Base-by-base conservation (phyloP, 1,140 invertebrate genomes). In the Drosophila lini region DNA sequence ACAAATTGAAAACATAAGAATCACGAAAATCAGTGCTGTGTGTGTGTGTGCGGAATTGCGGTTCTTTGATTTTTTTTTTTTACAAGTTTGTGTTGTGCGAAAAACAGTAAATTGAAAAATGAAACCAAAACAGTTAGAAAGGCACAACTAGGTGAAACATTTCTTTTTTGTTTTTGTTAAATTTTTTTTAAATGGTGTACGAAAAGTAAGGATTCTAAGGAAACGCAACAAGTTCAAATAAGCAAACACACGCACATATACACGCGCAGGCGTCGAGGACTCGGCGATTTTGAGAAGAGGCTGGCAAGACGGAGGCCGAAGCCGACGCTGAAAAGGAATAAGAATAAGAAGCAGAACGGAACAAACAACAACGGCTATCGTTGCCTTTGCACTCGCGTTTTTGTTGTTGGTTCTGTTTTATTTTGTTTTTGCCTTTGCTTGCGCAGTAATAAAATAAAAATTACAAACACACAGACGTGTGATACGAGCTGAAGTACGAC, bases 401-500 rank as follows among this genome's bases (percentile, higher is more conserved):
- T 41, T 22, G 53, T 57, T 56, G 32, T 53, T 53, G 52, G 52
- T 41, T 57, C 34, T 57, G 55, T 22, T 32, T 64, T 64, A 62
- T 65, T 52, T 68, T 40, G 32, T 41, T 65, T 50, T 68, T 68
- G 60, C 32, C 44, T 68, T 65, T 65, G 75, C 80, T 80, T 77
- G 77, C 78, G 81, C 81, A 84, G 81, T 78, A 73, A 77, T 79
- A 75, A 86, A 70, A 75, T 74, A 75, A 57, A 68, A 77, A 67
- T 74, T 79, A 83, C 71, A 69, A 71, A 74, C 61, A 67, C 53
- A 73, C 61, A 65, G 77, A 65, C 82, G 52, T 80, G 74, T 84
- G 81, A 84, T 82, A 81, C 71, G 65, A 79, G 62, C 78, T 74
- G 62, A 73, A 81, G 77, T 79, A 82, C 81, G 77, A 80, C 67